Conservation (phyloP, 2,113 vertebrate genomes). For the Megaceryle maxima region DNA sequence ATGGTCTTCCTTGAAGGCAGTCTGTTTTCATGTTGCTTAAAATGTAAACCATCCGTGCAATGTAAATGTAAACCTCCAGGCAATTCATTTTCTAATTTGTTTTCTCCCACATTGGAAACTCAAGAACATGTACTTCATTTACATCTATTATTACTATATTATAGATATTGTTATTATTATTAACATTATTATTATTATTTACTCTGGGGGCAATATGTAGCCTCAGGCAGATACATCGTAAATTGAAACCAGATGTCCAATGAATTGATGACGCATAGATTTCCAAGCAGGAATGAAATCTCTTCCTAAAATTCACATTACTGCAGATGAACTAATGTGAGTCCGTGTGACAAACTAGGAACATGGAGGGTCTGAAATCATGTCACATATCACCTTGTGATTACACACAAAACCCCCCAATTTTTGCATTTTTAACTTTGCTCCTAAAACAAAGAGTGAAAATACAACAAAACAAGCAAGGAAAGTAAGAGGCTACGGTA, state of each 20-base stretch:
- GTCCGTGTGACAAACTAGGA: background rate
- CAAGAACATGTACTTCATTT: constrained; percentile 65
- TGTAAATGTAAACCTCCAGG: constrained; percentile 66
- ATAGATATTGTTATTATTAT: constrained; percentile 68
- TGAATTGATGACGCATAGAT: constrained; percentile 58
- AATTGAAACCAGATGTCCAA: constrained; percentile 78
- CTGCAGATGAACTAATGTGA: background rate
- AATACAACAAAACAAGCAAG: background rate
- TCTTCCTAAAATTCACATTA: background rate
- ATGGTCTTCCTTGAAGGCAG: constrained; percentile 30
- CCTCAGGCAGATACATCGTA: constrained; percentile 30
- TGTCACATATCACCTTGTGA: background rate
- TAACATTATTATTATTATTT: constrained; percentile 67
- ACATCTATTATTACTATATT: constrained; percentile 66
- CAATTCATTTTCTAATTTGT: constrained; percentile 69
- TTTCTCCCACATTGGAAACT: constrained; percentile 49
- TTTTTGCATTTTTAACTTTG: background rate
- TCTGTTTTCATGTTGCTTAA: constrained; percentile 62
- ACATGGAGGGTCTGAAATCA: background rate
- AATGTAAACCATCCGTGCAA: constrained; percentile 67
- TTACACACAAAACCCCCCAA: background rate
- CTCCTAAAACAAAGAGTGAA: background rate
- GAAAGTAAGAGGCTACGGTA: background rate
- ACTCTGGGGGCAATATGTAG: constrained; percentile 36
- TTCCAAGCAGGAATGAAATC: constrained; percentile 64